Conservation (phyloP, 2,797 vertebrate genomes). For the Enteromius treurensis region DNA sequence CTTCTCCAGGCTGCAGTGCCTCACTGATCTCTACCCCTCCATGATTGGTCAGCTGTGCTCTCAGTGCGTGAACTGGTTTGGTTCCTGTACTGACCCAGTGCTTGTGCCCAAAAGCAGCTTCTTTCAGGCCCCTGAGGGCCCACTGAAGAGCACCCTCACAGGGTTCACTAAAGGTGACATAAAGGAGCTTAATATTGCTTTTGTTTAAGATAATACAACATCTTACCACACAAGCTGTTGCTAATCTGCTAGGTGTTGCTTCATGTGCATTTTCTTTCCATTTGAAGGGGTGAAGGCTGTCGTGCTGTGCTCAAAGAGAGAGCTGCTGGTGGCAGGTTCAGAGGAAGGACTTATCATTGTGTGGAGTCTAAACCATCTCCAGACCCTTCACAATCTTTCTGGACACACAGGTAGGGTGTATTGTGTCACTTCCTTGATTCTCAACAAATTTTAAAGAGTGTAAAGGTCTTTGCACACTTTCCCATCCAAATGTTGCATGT, state of each 20-base stretch:
- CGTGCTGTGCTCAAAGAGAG: conserved; percentile 70
- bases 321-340: conserved; percentile 78
- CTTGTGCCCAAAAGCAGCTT: conserved; percentile 79
- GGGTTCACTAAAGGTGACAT: conserved; percentile 76
- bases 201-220: neutral
- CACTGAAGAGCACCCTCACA: conserved; percentile 69
- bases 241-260: neutral
- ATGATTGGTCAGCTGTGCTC: conserved; percentile 78
- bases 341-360: conserved; percentile 71
- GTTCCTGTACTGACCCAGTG: conserved; percentile 70
- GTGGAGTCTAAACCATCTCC: conserved; percentile 75
- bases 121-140: conserved; percentile 79
- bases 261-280: neutral
- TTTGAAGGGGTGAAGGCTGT: conserved; percentile 75
- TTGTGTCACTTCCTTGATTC: neutral
- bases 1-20: conserved; percentile 75
- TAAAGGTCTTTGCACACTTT: too few species aligned
- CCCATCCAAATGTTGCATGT: too few species aligned
- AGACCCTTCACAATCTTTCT: conserved; percentile 71
- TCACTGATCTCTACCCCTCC: conserved; percentile 64
- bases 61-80: conserved; percentile 78
- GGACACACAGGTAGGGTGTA: conserved; percentile 77
- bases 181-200: neutral
- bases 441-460: neutral
- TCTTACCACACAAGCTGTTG: neutral